These are phyloP conservation scores for Nymphalis io DNA, from an alignment of 1,140 invertebrate genomes.

Conservation along the genomic window DNA sequence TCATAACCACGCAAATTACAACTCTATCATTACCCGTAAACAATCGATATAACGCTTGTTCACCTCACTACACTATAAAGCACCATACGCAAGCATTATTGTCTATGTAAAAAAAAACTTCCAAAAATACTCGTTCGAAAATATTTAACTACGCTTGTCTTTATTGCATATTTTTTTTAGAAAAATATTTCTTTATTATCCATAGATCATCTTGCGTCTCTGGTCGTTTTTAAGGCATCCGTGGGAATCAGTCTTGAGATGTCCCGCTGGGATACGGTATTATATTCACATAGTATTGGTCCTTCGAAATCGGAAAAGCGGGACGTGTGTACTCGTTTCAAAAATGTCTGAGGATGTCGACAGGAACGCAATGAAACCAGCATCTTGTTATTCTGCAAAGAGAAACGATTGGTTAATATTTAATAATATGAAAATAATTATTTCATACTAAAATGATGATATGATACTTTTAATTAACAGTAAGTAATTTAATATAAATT, in stretches of 20 bases:
- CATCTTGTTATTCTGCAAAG: slow-evolving; percentile 71
- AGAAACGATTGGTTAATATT: slow-evolving; percentile 29
- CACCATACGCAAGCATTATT: slow-evolving; percentile 53
- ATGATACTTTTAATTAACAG: not conserved
- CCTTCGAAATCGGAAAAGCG: slow-evolving; percentile 30
- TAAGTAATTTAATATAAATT: not conserved
- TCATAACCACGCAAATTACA: slow-evolving; percentile 52
- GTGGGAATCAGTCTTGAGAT: slow-evolving; percentile 63
- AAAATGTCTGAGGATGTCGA: slow-evolving; percentile 30
- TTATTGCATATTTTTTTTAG: slow-evolving; percentile 38
- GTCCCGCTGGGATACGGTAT: slow-evolving; percentile 39
- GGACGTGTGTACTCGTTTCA: slow-evolving; percentile 30
- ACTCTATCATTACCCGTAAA: slow-evolving; percentile 27
- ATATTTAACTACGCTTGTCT: slow-evolving; percentile 27
- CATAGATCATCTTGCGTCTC: slow-evolving; percentile 65
- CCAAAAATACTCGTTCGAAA: slow-evolving; percentile 59
- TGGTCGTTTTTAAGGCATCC: slow-evolving; percentile 67
- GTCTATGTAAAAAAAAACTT: slow-evolving; percentile 50
- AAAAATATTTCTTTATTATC: slow-evolving; percentile 38
- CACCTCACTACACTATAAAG: slow-evolving; percentile 65
- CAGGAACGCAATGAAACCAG: slow-evolving; percentile 52
- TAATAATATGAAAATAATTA: not conserved
- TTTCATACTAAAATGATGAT: not conserved
- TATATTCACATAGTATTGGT: slow-evolving; percentile 52
- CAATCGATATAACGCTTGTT: slow-evolving; percentile 52